Conservation (phyloP, 2,797 vertebrate species). For the Naso thynnoides region DNA sequence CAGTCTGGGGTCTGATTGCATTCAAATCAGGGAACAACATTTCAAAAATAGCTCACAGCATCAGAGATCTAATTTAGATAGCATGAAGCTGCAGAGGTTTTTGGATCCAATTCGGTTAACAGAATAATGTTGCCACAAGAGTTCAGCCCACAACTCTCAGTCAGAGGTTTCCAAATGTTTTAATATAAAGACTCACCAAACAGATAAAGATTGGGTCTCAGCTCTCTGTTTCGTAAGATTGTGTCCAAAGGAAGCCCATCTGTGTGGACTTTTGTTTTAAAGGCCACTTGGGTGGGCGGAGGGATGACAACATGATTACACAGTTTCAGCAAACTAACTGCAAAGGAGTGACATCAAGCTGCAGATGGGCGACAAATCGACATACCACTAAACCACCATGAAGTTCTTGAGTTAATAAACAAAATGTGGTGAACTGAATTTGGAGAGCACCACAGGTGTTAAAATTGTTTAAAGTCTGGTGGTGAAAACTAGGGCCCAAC, state of each 20-base stretch:
- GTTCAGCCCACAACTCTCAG: neutral
- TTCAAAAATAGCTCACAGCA: slow-evolving; percentile 4
- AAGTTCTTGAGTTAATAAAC: neutral
- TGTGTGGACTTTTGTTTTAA: slow-evolving; percentile 48
- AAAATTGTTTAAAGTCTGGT: too few species aligned
- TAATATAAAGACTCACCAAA: neutral
- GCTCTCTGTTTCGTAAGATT: slow-evolving; percentile 8
- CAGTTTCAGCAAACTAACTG: slow-evolving; percentile 27
- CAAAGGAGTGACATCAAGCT: slow-evolving; percentile 11
- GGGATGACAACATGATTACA: slow-evolving; percentile 40
- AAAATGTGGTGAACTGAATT: neutral
- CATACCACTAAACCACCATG: neutral
- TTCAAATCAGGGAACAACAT: slow-evolving; percentile 17
- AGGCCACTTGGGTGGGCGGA: slow-evolving; percentile 31
- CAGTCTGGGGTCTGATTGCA: slow-evolving; percentile 45
- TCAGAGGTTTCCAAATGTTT: slow-evolving; percentile 19
- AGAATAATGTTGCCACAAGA: neutral
- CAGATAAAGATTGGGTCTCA: slow-evolving; percentile 10
- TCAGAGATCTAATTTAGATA: slow-evolving; percentile 26
- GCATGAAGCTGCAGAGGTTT: slow-evolving; percentile 19
- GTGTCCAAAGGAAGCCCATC: slow-evolving; percentile 24
- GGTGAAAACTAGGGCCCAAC: too few species aligned
- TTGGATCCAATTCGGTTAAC: neutral
- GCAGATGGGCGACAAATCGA: slow-evolving; percentile 4
- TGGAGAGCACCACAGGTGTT: too few species aligned